phyloP scores from a whole-genome alignment of 2,113 vertebrate genomes.

The Microcebus griseorufus region DNA sequence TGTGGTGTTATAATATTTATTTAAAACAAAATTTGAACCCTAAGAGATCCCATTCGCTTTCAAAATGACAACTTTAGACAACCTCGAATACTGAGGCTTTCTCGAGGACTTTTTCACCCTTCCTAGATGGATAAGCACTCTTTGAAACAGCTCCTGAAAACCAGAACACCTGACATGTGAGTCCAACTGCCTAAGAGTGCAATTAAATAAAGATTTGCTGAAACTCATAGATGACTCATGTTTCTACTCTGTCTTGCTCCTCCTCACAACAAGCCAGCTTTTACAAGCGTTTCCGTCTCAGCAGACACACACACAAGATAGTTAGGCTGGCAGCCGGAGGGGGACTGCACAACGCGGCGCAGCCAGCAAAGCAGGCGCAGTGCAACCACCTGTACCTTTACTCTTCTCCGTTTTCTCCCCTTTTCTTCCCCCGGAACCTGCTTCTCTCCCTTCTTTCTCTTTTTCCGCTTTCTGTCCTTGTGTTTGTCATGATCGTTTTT shows the following conservation, averaged over 20 bases:
- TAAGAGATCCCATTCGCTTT: neutral
- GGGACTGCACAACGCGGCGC: neutral
- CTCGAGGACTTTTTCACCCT: neutral
- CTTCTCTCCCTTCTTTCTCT: constrained; percentile 96
- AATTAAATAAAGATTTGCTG: neutral
- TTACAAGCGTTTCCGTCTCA: neutral
- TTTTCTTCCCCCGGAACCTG: constrained; percentile 90
- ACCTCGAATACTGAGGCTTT: neutral
- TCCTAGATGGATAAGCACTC: neutral
- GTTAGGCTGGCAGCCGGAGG: neutral
- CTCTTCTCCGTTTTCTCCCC: constrained; percentile 88
- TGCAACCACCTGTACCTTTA: constrained; percentile 55
- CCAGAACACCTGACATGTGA: neutral
- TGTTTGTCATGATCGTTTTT: constrained; percentile 91
- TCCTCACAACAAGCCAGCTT: neutral
- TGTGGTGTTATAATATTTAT: neutral
- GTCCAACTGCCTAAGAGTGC: neutral
- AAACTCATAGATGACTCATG: neutral
- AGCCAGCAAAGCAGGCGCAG: neutral
- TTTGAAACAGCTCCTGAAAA: neutral
- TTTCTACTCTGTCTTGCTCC: neutral
- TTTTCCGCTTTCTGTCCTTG: constrained; percentile 94
- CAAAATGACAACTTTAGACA: neutral
- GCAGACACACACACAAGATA: neutral
- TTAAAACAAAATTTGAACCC: neutral